These are phyloP conservation scores for Cyphomyrus discorhynchus DNA, from an alignment of 2,113 vertebrate species.

Conservation along the genomic window DNA sequence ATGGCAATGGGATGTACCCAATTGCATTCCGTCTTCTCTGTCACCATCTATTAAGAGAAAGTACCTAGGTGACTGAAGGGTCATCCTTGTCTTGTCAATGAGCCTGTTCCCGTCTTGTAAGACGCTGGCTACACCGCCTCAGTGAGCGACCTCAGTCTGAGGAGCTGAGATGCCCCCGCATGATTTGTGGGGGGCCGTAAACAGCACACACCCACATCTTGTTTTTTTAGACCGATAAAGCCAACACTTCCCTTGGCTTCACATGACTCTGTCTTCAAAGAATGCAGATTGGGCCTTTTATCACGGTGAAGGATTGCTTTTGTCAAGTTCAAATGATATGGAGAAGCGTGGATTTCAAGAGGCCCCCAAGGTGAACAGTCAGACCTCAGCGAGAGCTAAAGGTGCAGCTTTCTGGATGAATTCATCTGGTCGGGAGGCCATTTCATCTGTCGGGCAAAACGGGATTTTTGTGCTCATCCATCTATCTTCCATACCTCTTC, in stretches of 20 bases:
- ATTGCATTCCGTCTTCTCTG: neutral
- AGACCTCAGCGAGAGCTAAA: neutral
- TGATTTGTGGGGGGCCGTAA: constrained; percentile 14
- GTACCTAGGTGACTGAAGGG: neutral
- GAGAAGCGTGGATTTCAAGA: neutral
- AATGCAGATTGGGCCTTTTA: constrained; percentile 18
- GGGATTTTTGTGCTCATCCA: neutral
- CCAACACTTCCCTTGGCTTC: neutral
- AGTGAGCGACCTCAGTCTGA: neutral
- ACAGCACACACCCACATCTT: neutral
- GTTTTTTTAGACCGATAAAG: constrained; percentile 23
- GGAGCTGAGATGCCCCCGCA: neutral
- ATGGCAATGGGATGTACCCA: neutral
- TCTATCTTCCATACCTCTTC: neutral
- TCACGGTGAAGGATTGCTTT: constrained; percentile 15
- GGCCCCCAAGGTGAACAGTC: neutral
- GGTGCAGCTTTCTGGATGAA: neutral
- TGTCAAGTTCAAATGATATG: constrained; percentile 21
- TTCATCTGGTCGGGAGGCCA: neutral
- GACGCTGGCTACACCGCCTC: neutral
- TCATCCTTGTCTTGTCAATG: neutral
- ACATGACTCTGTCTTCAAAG: constrained; percentile 16
- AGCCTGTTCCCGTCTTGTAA: neutral
- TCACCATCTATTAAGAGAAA: neutral
- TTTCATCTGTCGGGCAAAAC: neutral